These are phyloP conservation scores for Pangasianodon gigas DNA, from an alignment of 2,113 vertebrate species.

Conservation along the genomic window DNA sequence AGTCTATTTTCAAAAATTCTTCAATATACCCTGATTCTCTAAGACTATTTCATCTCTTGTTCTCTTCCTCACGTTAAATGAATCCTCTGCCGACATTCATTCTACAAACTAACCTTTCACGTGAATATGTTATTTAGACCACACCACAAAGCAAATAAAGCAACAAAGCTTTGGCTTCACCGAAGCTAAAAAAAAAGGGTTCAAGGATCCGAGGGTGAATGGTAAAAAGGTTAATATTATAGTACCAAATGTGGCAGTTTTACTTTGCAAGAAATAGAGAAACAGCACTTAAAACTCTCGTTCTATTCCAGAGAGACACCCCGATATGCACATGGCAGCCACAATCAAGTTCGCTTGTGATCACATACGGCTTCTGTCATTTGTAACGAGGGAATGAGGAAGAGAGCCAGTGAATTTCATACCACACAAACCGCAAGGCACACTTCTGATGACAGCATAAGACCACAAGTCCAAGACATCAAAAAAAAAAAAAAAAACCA, in stretches of 20 bases:
- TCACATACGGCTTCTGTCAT: background rate
- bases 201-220: background rate
- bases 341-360: background rate
- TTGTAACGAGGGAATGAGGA: constrained; percentile 10
- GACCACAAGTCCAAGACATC: background rate
- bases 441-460: constrained; percentile 5
- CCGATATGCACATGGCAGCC: background rate
- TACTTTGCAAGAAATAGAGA: background rate
- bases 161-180: background rate
- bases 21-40: background rate
- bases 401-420: background rate
- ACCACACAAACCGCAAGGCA: constrained; percentile 4
- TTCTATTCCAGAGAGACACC: background rate
- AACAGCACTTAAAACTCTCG: background rate
- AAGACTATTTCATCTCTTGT: background rate
- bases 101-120: background rate
- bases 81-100: background rate
- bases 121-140: background rate
- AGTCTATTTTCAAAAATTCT: background rate
- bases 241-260: background rate
- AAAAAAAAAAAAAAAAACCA: background rate
- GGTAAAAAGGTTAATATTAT: background rate
- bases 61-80: background rate
- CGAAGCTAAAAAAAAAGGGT: background rate
- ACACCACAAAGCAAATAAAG: background rate